A percentile compares a stretch with the other conserved stretches of the same genome.
Evolutionary conservation across 1,140 invertebrate genomes (phyloP).

Genomic region (Trypoxylus dichotomus): DNA sequence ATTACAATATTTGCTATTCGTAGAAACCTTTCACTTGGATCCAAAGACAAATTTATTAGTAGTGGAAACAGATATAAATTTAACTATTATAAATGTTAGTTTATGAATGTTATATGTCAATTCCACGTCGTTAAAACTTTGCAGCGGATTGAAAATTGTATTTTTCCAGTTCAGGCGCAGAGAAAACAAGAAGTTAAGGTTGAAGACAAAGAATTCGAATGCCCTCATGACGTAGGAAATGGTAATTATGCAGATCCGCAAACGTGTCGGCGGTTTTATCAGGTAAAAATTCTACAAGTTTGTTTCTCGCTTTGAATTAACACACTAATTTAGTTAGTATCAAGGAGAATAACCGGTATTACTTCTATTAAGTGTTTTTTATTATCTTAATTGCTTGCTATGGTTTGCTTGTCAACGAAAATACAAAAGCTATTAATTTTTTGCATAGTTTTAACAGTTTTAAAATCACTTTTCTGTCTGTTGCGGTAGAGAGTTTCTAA

Average conservation of each 20-base stretch:
- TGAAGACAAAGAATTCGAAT: constrained; percentile 69
- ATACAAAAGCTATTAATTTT: too few relatives aligned
- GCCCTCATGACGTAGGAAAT: constrained; percentile 76
- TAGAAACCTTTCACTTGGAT: neutral
- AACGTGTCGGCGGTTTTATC: constrained; percentile 85
- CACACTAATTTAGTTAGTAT: too few relatives aligned
- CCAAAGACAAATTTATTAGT: neutral
- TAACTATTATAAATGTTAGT: neutral
- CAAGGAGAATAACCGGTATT: too few relatives aligned
- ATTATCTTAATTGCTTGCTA: too few relatives aligned
- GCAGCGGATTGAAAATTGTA: neutral
- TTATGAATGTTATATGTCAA: neutral
- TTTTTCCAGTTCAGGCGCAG: constrained; percentile 27
- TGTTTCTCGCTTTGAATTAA: neutral
- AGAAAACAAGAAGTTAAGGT: constrained; percentile 51
- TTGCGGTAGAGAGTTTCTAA: too few relatives aligned
- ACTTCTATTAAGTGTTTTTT: too few relatives aligned
- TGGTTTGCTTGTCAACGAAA: too few relatives aligned
- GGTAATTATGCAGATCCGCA: constrained; percentile 89
- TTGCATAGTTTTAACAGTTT: too few relatives aligned
- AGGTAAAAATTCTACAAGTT: constrained; percentile 58
- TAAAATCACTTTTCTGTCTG: too few relatives aligned
- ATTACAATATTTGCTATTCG: neutral
- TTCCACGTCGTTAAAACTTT: neutral
- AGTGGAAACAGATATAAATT: neutral